Evolutionary conservation across 2,113 vertebrate genomes (phyloP).

Genomic region (Neomonachus schauinslandi): DNA sequence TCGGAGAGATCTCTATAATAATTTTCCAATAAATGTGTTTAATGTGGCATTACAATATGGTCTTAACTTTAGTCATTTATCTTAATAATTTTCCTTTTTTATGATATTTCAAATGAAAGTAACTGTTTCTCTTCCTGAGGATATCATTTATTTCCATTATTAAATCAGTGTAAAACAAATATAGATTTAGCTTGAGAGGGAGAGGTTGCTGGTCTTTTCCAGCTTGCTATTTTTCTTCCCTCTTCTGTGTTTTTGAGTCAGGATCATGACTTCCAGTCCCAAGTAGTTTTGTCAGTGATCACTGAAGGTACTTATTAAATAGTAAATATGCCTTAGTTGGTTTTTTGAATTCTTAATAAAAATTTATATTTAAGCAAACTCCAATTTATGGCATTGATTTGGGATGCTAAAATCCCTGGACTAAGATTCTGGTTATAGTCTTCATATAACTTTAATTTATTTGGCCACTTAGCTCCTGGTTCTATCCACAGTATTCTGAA

Average conservation of each 20-base stretch:
- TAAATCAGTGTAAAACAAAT: conserved; percentile 33
- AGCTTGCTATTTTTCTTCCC: not conserved
- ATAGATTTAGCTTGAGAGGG: not conserved
- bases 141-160: not conserved
- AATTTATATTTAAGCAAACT: not conserved
- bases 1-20: conserved; percentile 18
- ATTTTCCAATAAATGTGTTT: conserved; percentile 53
- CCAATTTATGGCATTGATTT: not conserved
- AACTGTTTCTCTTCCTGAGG: not conserved
- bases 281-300: not conserved
- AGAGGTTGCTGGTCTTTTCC: not conserved
- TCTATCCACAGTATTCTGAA: not conserved
- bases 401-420: not conserved
- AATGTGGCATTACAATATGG: not conserved
- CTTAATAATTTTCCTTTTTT: not conserved
- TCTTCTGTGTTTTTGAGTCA: not conserved
- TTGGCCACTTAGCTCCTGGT: not conserved
- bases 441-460: not conserved
- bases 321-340: not conserved
- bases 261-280: not conserved
- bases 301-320: not conserved
- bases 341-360: not conserved
- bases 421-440: not conserved
- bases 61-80: not conserved
- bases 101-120: not conserved